phyloP scores from a whole-genome alignment of 2,797 vertebrate species.

The Ciconia nigra region DNA sequence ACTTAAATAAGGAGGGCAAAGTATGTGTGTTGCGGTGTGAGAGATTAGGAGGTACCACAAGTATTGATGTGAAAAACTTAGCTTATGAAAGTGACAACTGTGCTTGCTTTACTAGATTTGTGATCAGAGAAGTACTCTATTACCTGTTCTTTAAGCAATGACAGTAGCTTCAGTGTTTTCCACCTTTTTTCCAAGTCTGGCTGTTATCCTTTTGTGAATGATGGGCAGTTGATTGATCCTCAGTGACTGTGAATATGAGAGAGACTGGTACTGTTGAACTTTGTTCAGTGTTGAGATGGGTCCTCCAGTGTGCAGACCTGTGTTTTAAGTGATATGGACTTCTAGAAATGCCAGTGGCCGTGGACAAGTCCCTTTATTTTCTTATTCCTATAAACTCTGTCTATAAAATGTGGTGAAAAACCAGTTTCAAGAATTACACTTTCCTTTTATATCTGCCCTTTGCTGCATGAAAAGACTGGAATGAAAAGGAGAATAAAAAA shows the following conservation, averaged over 20 bases:
- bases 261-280: neutral
- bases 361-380: neutral
- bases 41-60: neutral
- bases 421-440: neutral
- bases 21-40: neutral
- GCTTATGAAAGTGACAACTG: accelerated
- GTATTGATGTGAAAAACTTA: neutral
- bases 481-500: neutral
- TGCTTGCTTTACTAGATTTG: neutral
- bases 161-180: neutral
- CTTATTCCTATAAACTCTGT: neutral
- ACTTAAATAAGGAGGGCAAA: neutral
- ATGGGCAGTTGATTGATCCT: neutral
- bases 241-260: neutral
- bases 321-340: neutral
- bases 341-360: neutral
- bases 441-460: neutral
- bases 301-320: neutral
- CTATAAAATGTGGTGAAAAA: neutral
- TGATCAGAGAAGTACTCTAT: neutral
- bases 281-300: neutral
- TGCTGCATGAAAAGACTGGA: neutral
- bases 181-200: neutral
- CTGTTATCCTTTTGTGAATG: neutral
- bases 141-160: neutral